These are phyloP conservation scores for Neodon shergylaensis DNA, from an alignment of 2,113 vertebrate genomes.

Conservation along the genomic window DNA sequence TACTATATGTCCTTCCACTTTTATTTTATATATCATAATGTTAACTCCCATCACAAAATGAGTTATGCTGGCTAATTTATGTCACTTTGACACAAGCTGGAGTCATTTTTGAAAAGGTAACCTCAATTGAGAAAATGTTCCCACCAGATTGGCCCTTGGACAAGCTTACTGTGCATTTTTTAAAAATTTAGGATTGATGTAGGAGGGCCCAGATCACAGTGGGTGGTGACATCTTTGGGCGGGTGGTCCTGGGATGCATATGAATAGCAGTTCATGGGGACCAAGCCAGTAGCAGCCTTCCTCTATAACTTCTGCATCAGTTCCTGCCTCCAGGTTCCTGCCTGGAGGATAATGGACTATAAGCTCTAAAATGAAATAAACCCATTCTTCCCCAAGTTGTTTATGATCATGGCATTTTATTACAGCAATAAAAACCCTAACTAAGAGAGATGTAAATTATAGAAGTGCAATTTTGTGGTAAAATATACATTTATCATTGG, in stretches of 20 bases:
- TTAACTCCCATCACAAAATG: slow-evolving; percentile 9
- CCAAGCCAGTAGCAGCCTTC: neutral
- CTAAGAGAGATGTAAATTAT: slow-evolving; percentile 25
- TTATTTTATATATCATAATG: neutral
- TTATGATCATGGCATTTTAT: neutral
- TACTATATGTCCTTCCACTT: neutral
- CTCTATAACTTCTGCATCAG: neutral
- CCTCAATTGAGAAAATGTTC: neutral
- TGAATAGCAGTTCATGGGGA: neutral
- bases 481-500: slow-evolving; percentile 53
- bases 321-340: neutral
- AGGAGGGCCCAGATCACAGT: neutral
- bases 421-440: neutral
- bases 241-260: neutral
- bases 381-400: neutral
- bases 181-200: neutral
- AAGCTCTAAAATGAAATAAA: neutral
- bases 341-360: neutral
- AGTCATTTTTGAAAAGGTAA: neutral
- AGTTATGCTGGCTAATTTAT: neutral
- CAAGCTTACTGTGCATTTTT: neutral
- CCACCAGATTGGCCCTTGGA: neutral
- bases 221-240: neutral
- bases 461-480: slow-evolving; percentile 2
- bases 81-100: neutral